Percentiles rank a stretch among this genome's conserved stretches.
Conservation (phyloP, 2,113 vertebrate species). For the Pterocles gutturalis region DNA sequence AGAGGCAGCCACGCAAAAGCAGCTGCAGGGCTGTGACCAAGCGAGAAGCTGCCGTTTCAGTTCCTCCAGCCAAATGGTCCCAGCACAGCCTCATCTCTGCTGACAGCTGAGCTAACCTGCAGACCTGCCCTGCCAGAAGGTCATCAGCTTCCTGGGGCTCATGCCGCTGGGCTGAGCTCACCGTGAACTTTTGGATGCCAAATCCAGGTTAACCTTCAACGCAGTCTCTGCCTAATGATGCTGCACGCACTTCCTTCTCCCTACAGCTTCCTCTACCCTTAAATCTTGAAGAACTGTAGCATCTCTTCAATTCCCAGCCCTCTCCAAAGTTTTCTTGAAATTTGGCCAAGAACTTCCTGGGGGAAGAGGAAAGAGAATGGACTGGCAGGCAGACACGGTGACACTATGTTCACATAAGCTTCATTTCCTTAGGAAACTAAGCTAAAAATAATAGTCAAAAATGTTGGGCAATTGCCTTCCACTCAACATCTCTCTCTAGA, state of each 20-base stretch:
- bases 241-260: background rate
- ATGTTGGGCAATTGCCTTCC: slow-evolving; percentile 34
- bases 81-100: background rate
- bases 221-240: background rate
- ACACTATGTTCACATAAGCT: slow-evolving; percentile 25
- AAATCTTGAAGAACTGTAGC: background rate
- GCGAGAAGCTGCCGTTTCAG: background rate
- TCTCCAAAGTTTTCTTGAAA: background rate
- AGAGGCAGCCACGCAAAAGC: fast-evolving
- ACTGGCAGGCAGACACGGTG: background rate
- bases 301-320: background rate
- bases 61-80: background rate
- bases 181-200: fast-evolving
- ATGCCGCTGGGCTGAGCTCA: background rate
- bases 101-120: fast-evolving
- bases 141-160: background rate
- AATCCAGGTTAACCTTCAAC: background rate
- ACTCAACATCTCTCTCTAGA: slow-evolving; percentile 59
- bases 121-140: background rate
- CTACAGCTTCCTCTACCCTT: background rate
- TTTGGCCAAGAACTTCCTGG: slow-evolving; percentile 44
- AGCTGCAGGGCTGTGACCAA: fast-evolving
- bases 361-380: slow-evolving; percentile 43
- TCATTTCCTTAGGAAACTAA: slow-evolving; percentile 59
- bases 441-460: slow-evolving; percentile 58